phyloP scores from a whole-genome alignment of 2,113 vertebrate species.

The Sisor rabdophorus region DNA sequence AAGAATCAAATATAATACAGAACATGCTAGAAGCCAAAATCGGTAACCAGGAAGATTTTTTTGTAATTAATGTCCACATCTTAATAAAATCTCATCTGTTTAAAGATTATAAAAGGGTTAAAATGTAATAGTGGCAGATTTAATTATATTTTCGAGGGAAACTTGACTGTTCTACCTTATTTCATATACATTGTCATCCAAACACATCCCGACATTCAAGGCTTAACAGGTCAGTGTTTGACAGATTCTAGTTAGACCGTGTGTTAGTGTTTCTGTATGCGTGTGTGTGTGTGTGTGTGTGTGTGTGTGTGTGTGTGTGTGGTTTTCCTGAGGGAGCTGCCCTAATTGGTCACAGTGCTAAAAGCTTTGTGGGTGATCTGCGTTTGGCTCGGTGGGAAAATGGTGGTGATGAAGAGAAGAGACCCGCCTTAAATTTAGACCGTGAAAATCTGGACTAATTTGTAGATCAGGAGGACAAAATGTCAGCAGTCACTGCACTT shows the following conservation, averaged over 20 bases:
- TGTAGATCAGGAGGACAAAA: conserved; percentile 81
- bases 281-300: conserved; percentile 59
- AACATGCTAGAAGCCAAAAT: background rate
- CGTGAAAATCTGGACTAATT: conserved; percentile 89
- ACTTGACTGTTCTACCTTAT: too few species aligned
- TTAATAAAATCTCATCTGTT: background rate
- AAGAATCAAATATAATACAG: background rate
- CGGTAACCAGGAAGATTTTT: background rate
- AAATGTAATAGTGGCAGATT: background rate
- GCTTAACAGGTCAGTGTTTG: conserved; percentile 14
- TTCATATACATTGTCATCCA: background rate
- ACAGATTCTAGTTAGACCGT: background rate
- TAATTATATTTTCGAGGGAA: background rate
- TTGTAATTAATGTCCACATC: background rate
- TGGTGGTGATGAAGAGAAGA: conserved; percentile 71
- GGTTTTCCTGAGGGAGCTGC: conserved; percentile 75
- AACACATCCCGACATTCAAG: background rate
- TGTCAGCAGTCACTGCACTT: conserved; percentile 81
- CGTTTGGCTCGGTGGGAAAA: conserved; percentile 80
- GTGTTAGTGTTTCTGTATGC: conserved; percentile 63
- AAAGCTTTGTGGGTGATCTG: conserved; percentile 74
- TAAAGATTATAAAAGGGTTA: background rate
- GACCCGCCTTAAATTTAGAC: conserved; percentile 79
- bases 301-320: conserved; percentile 60
- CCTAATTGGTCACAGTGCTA: conserved; percentile 76